These are phyloP conservation scores for Glaucomys volans DNA, from an alignment of 2,113 vertebrate species.

Conservation along the genomic window DNA sequence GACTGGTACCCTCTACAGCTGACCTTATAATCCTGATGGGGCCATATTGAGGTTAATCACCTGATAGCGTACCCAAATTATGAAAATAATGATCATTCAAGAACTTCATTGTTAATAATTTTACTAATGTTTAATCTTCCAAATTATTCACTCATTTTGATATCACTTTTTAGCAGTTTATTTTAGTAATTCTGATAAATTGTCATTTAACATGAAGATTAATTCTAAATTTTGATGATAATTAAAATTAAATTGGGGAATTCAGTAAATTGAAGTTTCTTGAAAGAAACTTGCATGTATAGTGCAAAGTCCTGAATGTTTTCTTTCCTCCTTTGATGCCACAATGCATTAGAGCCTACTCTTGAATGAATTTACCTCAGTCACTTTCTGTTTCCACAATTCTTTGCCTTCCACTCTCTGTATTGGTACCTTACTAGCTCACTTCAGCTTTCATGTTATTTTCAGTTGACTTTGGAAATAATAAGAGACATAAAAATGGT, in stretches of 20 bases:
- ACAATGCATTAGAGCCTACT: not conserved
- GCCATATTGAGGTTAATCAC: not conserved
- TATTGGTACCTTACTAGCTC: conserved; percentile 20
- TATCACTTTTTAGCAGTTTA: conserved; percentile 9
- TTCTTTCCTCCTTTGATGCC: conserved; percentile 16
- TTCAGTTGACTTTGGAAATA: conserved; percentile 59
- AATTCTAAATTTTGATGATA: conserved; percentile 55
- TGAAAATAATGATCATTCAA: not conserved
- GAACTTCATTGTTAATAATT: conserved; percentile 37
- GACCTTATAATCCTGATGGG: not conserved
- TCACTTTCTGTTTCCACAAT: conserved; percentile 11
- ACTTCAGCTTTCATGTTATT: conserved; percentile 38
- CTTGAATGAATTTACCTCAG: conserved; percentile 11
- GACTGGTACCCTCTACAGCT: not conserved
- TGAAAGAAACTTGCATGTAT: conserved; percentile 42
- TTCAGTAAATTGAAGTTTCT: conserved; percentile 45
- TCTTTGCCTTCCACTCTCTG: not conserved
- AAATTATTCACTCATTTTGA: conserved; percentile 48
- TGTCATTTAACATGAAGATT: conserved; percentile 35
- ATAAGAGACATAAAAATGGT: conserved; percentile 51
- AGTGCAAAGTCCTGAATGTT: conserved; percentile 26
- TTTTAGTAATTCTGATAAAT: conserved; percentile 49
- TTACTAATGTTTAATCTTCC: conserved; percentile 28
- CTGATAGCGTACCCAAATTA: conserved; percentile 30
- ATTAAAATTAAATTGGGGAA: conserved; percentile 46